phyloP scores from a whole-genome alignment of 1,140 invertebrate genomes.

The Sarcophaga peregrina region DNA sequence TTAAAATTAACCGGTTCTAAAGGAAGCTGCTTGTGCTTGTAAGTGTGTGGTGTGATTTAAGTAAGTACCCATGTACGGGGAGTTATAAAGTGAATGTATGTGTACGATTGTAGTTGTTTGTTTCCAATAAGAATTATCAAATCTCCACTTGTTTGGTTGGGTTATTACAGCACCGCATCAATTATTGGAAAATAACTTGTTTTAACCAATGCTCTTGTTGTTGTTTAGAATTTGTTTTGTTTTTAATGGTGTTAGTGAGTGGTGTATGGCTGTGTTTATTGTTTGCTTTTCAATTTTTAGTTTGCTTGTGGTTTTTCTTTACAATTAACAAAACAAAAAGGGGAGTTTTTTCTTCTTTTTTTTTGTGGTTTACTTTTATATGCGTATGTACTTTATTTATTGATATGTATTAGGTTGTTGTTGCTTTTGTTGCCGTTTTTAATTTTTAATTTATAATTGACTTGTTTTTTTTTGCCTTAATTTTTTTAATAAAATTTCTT shows the following conservation, averaged over 20 bases:
- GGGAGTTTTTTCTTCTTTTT: neutral
- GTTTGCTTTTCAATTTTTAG: neutral
- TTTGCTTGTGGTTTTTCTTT: neutral
- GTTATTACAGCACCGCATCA: too few species aligned
- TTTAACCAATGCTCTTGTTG: neutral
- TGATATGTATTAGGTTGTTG: neutral
- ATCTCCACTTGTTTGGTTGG: neutral
- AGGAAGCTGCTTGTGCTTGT: slow-evolving; percentile 23
- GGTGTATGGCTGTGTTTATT: too few species aligned
- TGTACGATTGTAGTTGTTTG: neutral
- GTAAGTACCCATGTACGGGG: too few species aligned
- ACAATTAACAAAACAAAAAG: neutral
- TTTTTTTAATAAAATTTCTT: slow-evolving; percentile 6
- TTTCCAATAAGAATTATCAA: neutral
- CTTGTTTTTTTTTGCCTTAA: neutral
- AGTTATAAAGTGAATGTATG: too few species aligned
- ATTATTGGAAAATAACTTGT: neutral
- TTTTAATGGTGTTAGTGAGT: too few species aligned
- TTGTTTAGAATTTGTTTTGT: neutral
- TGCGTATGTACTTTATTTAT: neutral
- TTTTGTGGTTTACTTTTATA: neutral
- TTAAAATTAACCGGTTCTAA: slow-evolving; percentile 27
- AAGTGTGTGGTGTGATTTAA: neutral
- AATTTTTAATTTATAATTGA: neutral
- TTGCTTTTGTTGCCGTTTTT: neutral